Evolutionary conservation across 2,113 vertebrate species (phyloP).

Genomic region (Calyptommatus sinebrachiatus): DNA sequence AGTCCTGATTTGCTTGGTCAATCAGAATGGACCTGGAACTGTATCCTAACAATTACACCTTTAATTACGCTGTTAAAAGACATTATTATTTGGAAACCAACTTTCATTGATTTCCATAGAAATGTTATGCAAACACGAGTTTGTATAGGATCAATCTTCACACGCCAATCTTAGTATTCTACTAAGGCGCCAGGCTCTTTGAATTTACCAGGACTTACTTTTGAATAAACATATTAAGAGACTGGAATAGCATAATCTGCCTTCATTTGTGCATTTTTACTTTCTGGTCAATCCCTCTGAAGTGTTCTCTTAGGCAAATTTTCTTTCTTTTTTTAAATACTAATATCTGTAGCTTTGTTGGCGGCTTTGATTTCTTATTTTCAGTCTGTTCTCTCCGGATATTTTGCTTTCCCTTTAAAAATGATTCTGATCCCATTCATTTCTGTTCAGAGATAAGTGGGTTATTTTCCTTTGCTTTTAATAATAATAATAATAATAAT

Average conservation of each 20-base stretch:
- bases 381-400: background rate
- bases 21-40: background rate
- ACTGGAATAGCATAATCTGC: background rate
- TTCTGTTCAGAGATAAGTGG: background rate
- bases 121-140: background rate
- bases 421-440: background rate
- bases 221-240: background rate
- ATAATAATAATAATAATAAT: background rate
- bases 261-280: background rate
- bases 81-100: background rate
- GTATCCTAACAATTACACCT: background rate
- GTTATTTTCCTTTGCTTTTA: background rate
- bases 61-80: background rate
- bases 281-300: background rate
- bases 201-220: background rate
- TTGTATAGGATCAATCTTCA: background rate
- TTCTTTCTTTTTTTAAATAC: background rate
- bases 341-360: background rate
- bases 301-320: background rate
- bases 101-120: background rate
- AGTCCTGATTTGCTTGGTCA: constrained; percentile 14
- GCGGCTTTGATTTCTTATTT: background rate
- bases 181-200: background rate
- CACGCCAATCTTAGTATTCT: background rate
- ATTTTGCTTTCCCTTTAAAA: background rate